Conservation (phyloP, 2,888 invertebrate species). For the Perithous albicinctus region DNA sequence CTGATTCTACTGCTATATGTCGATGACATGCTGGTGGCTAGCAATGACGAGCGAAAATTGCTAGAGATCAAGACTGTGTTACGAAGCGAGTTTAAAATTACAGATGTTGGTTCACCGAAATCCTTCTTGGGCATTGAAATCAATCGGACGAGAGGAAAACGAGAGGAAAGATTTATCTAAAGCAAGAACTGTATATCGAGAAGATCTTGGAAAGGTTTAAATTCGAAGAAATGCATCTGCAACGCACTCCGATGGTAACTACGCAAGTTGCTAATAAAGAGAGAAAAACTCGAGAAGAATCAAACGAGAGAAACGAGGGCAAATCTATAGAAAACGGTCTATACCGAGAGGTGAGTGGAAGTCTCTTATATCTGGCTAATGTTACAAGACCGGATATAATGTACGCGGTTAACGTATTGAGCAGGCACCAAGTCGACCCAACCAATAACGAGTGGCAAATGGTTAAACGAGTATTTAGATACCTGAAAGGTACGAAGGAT, state of each 20-base stretch:
- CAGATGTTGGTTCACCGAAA: slow-evolving; percentile 59
- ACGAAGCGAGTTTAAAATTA: slow-evolving; percentile 64
- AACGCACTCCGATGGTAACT: slow-evolving; percentile 56
- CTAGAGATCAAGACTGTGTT: slow-evolving; percentile 61
- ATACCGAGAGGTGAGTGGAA: slow-evolving; percentile 50
- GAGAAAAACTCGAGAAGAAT: slow-evolving; percentile 28
- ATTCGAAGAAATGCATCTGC: slow-evolving; percentile 48
- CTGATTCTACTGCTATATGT: slow-evolving; percentile 59
- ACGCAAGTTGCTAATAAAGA: slow-evolving; percentile 55
- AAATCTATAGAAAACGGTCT: slow-evolving; percentile 3
- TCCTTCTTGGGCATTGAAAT: slow-evolving; percentile 62
- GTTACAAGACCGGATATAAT: slow-evolving; percentile 57
- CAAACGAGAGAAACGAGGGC: slow-evolving; percentile 17
- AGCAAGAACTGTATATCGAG: slow-evolving; percentile 26
- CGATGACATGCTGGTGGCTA: slow-evolving; percentile 61
- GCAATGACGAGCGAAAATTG: slow-evolving; percentile 64
- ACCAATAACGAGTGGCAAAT: slow-evolving; percentile 64
- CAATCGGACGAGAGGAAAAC: slow-evolving; percentile 49
- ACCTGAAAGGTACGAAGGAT: slow-evolving; percentile 54
- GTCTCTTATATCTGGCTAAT: slow-evolving; percentile 33
- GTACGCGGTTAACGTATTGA: slow-evolving; percentile 49
- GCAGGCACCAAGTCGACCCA: slow-evolving; percentile 50
- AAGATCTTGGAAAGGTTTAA: slow-evolving; percentile 32
- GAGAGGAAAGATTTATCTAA: slow-evolving; percentile 30
- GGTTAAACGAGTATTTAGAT: slow-evolving; percentile 64